phyloP scores from a whole-genome alignment of 1,140 invertebrate species.

The Drosophila pectinifera region DNA sequence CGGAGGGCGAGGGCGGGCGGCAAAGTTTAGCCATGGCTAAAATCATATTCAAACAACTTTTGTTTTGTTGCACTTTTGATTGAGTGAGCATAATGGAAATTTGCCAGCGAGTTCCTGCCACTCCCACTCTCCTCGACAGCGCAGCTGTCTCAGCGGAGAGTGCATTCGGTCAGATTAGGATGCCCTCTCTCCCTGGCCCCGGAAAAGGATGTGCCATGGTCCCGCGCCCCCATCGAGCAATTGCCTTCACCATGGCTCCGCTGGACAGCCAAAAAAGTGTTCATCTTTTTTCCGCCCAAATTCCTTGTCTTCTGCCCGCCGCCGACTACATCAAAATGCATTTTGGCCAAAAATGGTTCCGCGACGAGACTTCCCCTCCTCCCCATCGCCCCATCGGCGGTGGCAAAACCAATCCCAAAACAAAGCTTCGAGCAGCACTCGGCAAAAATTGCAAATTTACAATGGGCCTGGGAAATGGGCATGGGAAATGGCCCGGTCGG shows the following conservation, averaged over 20 bases:
- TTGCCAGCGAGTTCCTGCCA: slow-evolving; percentile 40
- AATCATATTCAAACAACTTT: slow-evolving; percentile 76
- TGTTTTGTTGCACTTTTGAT: slow-evolving; percentile 68
- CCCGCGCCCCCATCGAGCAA: slow-evolving; percentile 18
- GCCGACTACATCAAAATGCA: slow-evolving; percentile 77
- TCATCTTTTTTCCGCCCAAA: slow-evolving; percentile 17
- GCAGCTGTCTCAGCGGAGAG: slow-evolving; percentile 40
- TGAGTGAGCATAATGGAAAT: slow-evolving; percentile 68
- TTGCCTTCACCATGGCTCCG: slow-evolving; percentile 33
- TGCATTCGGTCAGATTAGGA: slow-evolving; percentile 68
- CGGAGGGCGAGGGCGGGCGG: background rate
- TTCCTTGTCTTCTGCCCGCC: slow-evolving; percentile 33
- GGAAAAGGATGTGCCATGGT: slow-evolving; percentile 21
- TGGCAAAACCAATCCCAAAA: slow-evolving; percentile 53
- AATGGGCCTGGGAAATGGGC: slow-evolving; percentile 50
- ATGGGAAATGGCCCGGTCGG: slow-evolving; percentile 21
- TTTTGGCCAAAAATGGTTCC: slow-evolving; percentile 64
- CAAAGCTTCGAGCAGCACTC: slow-evolving; percentile 72
- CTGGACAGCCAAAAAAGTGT: slow-evolving; percentile 21
- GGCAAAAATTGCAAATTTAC: slow-evolving; percentile 80
- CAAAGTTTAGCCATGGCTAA: slow-evolving; percentile 56
- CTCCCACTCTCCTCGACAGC: background rate
- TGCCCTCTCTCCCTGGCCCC: slow-evolving; percentile 7
- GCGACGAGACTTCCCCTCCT: slow-evolving; percentile 19
- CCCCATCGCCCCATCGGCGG: background rate